A percentile compares a stretch with the other conserved stretches of the same genome.
phyloP scores from a whole-genome alignment of 1,140 invertebrate genomes.

The Coenobita brevimanus region DNA sequence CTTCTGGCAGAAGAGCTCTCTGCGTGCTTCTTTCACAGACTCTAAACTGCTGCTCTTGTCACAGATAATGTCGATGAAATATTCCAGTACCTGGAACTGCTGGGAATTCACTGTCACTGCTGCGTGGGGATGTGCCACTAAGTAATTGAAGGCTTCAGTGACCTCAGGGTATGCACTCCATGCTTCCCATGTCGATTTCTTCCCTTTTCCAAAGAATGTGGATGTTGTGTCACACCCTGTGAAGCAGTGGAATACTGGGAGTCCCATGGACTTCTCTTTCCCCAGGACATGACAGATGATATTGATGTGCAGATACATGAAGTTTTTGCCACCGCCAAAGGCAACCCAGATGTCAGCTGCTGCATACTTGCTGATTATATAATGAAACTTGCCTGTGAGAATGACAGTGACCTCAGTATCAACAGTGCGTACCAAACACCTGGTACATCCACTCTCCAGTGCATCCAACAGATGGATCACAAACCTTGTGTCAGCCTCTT shows the following conservation, averaged over 20 bases:
- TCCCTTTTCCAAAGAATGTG: constrained; percentile 6
- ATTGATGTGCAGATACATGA: not conserved
- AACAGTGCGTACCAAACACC: not conserved
- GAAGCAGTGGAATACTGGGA: constrained; percentile 12
- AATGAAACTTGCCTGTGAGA: constrained; percentile 8
- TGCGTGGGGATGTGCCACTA: not conserved
- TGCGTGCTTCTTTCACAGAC: constrained; percentile 26
- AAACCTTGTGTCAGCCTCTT: constrained; percentile 15
- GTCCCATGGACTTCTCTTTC: not conserved
- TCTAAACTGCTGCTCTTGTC: not conserved
- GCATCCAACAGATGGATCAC: constrained; percentile 7
- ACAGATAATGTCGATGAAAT: not conserved
- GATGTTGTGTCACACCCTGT: constrained; percentile 1
- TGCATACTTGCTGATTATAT: not conserved
- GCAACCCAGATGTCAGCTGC: constrained; percentile 21
- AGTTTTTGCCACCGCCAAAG: constrained; percentile 10
- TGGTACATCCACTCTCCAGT: not conserved
- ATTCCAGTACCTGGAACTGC: not conserved
- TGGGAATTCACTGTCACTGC: not conserved
- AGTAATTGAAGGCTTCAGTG: not conserved
- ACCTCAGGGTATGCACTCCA: not conserved
- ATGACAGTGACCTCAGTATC: constrained; percentile 20
- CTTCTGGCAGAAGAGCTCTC: constrained; percentile 17
- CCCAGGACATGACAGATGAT: not conserved
- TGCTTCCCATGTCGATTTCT: constrained; percentile 4